A percentile compares a stretch with the other conserved stretches of the same genome.
Conservation (phyloP, 2,113 vertebrate genomes). For the Mesocricetus auratus region DNA sequence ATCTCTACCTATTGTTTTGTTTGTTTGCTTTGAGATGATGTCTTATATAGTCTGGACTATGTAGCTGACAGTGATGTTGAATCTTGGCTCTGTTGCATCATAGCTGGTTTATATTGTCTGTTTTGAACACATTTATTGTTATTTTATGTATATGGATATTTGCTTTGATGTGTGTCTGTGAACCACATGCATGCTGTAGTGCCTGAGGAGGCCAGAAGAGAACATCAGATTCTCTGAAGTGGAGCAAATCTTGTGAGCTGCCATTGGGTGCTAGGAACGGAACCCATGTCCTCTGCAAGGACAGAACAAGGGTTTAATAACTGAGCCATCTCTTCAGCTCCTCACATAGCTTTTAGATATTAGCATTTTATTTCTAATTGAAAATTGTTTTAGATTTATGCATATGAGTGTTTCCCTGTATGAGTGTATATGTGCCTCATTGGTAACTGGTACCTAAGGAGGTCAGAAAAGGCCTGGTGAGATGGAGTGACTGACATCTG, state of each 20-base stretch:
- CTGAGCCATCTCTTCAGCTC: background rate
- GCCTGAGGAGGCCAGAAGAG: background rate
- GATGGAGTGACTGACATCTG: background rate
- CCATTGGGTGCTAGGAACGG: background rate
- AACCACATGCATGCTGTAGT: background rate
- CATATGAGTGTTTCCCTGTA: background rate
- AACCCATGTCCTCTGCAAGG: background rate
- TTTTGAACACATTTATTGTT: background rate
- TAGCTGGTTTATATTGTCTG: background rate
- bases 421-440: background rate
- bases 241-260: background rate
- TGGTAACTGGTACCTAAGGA: background rate
- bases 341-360: conserved; percentile 17
- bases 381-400: background rate
- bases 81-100: background rate
- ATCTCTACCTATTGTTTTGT: background rate
- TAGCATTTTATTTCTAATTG: background rate
- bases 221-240: background rate
- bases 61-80: background rate
- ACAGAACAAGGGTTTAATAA: background rate
- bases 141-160: background rate
- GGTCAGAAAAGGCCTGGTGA: background rate
- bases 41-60: background rate
- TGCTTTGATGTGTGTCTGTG: background rate
- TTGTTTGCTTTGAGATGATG: background rate